phyloP scores from a whole-genome alignment of 1,140 invertebrate genomes.

The Acyrthosiphon pisum region DNA sequence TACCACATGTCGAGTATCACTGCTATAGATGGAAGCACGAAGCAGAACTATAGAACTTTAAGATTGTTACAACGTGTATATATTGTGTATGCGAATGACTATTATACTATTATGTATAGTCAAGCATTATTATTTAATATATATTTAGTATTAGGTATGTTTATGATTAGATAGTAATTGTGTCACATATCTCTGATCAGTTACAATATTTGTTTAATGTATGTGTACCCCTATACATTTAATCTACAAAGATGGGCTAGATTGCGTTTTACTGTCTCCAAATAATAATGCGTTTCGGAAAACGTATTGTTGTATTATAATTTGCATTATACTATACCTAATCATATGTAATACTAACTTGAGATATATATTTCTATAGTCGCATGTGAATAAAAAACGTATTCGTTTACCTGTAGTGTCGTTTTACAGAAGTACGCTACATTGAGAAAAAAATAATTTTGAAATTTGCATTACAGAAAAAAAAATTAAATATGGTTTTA shows the following conservation, averaged over 20 bases:
- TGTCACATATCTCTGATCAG: too few relatives aligned
- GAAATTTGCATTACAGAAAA: not conserved
- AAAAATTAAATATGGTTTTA: not conserved
- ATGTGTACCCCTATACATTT: not conserved
- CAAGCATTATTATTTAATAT: too few relatives aligned
- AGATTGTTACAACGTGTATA: too few relatives aligned
- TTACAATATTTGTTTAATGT: too few relatives aligned
- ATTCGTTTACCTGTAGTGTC: not conserved
- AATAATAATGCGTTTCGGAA: not conserved
- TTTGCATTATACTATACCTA: not conserved
- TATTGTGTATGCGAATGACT: too few relatives aligned
- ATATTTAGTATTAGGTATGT: too few relatives aligned
- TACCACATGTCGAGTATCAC: too few relatives aligned
- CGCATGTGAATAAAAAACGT: not conserved
- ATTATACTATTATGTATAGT: too few relatives aligned
- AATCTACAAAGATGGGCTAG: not conserved
- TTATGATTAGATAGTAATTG: too few relatives aligned
- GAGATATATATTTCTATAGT: rapidly evolving
- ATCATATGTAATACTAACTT: not conserved
- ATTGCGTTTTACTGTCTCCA: not conserved
- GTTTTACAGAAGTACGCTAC: not conserved
- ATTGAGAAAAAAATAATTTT: not conserved
- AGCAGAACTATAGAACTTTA: too few relatives aligned
- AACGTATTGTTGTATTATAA: not conserved
- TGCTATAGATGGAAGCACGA: too few relatives aligned